Evolutionary conservation across 2,888 invertebrate genomes (phyloP).

Genomic region (Pseudolycoriella hygida): DNA sequence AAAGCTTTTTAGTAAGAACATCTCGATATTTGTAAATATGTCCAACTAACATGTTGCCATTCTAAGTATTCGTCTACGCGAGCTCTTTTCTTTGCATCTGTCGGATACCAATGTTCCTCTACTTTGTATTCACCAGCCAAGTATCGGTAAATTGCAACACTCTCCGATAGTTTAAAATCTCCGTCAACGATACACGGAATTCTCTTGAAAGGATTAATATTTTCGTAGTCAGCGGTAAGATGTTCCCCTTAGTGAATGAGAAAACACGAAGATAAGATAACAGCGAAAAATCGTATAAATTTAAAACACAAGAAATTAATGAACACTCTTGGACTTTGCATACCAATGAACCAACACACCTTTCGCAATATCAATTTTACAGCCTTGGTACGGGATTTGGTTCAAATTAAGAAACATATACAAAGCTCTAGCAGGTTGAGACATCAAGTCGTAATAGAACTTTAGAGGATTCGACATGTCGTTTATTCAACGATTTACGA

Average conservation of each 20-base stretch:
- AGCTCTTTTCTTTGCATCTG: constrained; percentile 35
- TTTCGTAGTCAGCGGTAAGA: constrained; percentile 36
- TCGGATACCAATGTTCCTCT: constrained; percentile 44
- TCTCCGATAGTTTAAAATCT: constrained; percentile 47
- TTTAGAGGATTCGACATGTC: constrained; percentile 32
- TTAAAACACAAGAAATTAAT: no score
- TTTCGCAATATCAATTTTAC: constrained; percentile 42
- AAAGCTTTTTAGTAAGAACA: no score
- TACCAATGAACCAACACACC: constrained; percentile 29
- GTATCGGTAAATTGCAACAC: constrained; percentile 50
- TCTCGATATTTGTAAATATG: no score
- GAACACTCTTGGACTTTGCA: background rate
- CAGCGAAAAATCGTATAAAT: no score
- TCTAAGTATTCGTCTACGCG: constrained; percentile 49
- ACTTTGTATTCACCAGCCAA: constrained; percentile 20
- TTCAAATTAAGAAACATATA: constrained; percentile 48
- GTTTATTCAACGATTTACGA: no score
- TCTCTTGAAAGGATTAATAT: constrained; percentile 39
- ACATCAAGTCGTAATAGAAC: constrained; percentile 55
- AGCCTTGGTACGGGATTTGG: constrained; percentile 46
- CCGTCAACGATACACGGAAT: constrained; percentile 50
- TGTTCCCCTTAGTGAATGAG: constrained; percentile 36
- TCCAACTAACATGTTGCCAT: constrained; percentile 47
- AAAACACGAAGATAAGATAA: no score
- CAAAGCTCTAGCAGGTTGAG: constrained; percentile 58